Evolutionary conservation across 2,888 invertebrate species (phyloP), one percentile per base, ranked within the genome.

Genomic region (Tethea ocularis): DNA sequence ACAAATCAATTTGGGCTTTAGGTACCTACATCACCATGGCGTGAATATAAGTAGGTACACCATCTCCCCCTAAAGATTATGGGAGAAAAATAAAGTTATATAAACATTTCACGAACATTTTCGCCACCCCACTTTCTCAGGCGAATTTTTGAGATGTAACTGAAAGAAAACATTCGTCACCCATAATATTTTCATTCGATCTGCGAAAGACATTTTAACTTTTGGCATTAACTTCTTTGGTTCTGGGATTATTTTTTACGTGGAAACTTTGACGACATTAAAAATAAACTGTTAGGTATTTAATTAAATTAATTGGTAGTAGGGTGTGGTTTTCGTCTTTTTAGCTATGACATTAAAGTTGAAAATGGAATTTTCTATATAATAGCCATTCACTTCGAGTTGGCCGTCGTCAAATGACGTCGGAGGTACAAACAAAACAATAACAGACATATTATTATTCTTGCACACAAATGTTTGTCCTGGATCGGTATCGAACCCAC

Each of bases 101-200:
- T 46, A 20, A 46, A 46, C 20, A 3, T n/a, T 46, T 10, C 17
- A 33, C 13, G 20, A 46, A 15, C 20, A 15, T 20, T 8, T 46
- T 46, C 46, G 20, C 0, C 20, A 46, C 8, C 20, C 36, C 41
- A 7, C 41, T 46, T 20, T 17, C 17, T 10, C 0, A 8, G 2
- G 8, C 20, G 46, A 46, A 46, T 46, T 46, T 46, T 20, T 46
- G 8, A 46, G 46, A 46, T 20, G 20, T 8, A 46, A 46, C 46
- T 1, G 8, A 46, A 46, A 46, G 46, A 46, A 46, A 46, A 46
- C 20, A 46, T 46, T 46, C 46, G 0, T 10, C 46, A 3, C 10
- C 46, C 46, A 15, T 20, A 17, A 46, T 46, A 46, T 46, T 46
- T 46, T 46, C 20, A 46, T 46, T 46, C 46, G 46, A 46, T 46